Evolutionary conservation across 2,797 vertebrate genomes (phyloP), one percentile per base, ranked within the genome.

Genomic region (Pteropus rufus): DNA sequence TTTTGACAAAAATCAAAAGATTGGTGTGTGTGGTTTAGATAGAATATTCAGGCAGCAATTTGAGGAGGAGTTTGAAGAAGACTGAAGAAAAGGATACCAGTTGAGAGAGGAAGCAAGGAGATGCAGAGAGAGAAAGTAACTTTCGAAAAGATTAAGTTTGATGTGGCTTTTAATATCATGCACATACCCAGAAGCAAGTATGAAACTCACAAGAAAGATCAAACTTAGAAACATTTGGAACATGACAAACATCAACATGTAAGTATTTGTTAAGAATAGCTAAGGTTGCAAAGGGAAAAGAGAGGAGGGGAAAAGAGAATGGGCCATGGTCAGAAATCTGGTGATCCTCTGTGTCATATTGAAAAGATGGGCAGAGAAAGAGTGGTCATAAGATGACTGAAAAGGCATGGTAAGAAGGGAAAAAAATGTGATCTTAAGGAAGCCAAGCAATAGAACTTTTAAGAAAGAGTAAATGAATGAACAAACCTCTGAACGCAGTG

Each of bases 1-100:
- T 82, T 52, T 60, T 46, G 87, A 90, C 82, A 96, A 52, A 95
- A 92, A 64, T 65, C 12, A 92, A 96, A 93, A 2, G 14, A 10
- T 52, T 86, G 21, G 31, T 87, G 10, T 86, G 46, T 90, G 31
- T 83, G 44, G n/a, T 87, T 95, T 89, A 56, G 41, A 90, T 3
- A 73, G 84, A 96, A 92, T 18, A 73, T 52, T 76, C 49, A 85
- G 49, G 52, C 34, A 95, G 56, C 36, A 44, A 11, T 94, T 65
- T 92, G 29, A 95, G 29, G 49, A 69, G 16, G 34, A 11, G 67
- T 90, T 69, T 93, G 34, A 89, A 76, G 79, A 95, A 94, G 14
- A 49, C 14, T 60, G 46, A 92, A 86, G 31, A 34, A 91, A 96
- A 87, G 31, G 23, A 90, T 9, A 54, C 10, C 23, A 65, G 26